Conservation (phyloP, 53 echinoderm and acorn worm genomes). For the Mesocentrotus franciscanus region DNA sequence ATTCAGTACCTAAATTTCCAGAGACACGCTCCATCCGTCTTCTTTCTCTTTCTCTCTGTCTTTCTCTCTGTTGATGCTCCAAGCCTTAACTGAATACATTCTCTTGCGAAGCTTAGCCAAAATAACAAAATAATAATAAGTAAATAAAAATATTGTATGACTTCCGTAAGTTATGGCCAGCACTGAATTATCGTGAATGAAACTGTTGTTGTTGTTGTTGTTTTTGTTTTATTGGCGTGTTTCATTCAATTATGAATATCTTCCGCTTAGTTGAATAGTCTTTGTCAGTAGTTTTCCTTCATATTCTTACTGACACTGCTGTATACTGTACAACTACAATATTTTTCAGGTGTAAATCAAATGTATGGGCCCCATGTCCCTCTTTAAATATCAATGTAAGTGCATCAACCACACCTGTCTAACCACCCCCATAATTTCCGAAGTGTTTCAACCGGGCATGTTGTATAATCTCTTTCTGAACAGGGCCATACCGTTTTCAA, state of each 20-base stretch:
- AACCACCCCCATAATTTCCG: too few relatives aligned
- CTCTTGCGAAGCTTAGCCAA: not conserved
- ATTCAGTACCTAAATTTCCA: not conserved
- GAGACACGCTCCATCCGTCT: not conserved
- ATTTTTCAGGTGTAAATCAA: too few relatives aligned
- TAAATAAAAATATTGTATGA: not conserved
- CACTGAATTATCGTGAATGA: not conserved
- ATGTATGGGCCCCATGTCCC: too few relatives aligned
- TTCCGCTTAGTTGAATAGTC: not conserved
- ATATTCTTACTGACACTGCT: too few relatives aligned
- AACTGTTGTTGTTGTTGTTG: too few relatives aligned
- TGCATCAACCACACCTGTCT: too few relatives aligned
- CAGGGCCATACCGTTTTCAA: not conserved
- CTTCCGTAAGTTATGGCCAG: not conserved
- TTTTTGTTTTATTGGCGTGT: too few relatives aligned
- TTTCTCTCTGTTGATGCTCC: not conserved
- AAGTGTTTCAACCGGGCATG: too few relatives aligned
- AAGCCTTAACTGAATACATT: not conserved
- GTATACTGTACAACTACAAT: too few relatives aligned
- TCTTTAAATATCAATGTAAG: too few relatives aligned
- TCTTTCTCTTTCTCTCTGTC: not conserved
- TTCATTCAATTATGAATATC: too few relatives aligned
- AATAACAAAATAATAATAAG: not conserved
- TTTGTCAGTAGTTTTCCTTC: too few relatives aligned
- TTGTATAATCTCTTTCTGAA: not conserved